phyloP scores from a whole-genome alignment of 2,888 invertebrate species.

The Agonopterix alstromeriana region DNA sequence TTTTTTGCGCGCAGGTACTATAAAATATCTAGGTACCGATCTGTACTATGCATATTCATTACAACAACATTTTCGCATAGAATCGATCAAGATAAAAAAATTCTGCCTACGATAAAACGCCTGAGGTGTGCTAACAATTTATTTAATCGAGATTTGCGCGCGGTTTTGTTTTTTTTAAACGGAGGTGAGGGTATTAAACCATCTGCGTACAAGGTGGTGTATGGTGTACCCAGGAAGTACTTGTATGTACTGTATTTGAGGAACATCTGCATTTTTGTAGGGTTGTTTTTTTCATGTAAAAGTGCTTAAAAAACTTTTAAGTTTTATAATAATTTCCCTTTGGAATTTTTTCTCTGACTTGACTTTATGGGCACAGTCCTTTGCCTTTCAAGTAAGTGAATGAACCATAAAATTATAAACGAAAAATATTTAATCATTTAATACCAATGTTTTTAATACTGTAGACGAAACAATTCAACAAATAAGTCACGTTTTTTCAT shows the following conservation, averaged over 20 bases:
- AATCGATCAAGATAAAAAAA: conserved; percentile 50
- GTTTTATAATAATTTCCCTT: too few relatives aligned
- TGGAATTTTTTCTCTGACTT: too few relatives aligned
- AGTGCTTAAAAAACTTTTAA: not conserved
- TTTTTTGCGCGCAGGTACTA: conserved; percentile 35
- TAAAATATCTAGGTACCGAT: conserved; percentile 53
- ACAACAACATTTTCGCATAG: conserved; percentile 47
- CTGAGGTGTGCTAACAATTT: conserved; percentile 58
- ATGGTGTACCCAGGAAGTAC: conserved; percentile 50
- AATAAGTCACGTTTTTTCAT: too few relatives aligned
- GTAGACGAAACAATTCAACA: too few relatives aligned
- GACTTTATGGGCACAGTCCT: too few relatives aligned
- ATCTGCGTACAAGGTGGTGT: conserved; percentile 62
- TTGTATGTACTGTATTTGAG: conserved; percentile 24
- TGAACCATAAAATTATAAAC: too few relatives aligned
- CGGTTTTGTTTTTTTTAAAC: conserved; percentile 24
- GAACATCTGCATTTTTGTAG: conserved; percentile 33
- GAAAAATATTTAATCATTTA: too few relatives aligned
- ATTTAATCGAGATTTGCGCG: conserved; percentile 50
- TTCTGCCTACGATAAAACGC: conserved; percentile 36
- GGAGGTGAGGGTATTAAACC: conserved; percentile 21
- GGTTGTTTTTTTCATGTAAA: not conserved
- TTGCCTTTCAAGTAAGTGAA: too few relatives aligned
- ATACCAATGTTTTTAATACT: too few relatives aligned
- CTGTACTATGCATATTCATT: conserved; percentile 54